Conservation (phyloP, 2,113 vertebrate species). For the Neotragus moschatus region DNA sequence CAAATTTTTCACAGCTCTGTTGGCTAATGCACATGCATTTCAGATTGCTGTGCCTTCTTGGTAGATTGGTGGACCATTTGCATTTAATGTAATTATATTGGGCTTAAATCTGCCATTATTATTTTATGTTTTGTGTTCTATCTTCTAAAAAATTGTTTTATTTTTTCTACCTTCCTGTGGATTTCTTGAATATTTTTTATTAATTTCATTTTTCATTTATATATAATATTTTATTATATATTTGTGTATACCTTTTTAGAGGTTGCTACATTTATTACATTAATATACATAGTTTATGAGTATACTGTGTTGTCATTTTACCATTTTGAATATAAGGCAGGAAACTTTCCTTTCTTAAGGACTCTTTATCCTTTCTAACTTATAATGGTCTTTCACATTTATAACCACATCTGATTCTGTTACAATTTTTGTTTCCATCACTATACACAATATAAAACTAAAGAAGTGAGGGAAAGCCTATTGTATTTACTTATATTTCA, state of each 20-base stretch:
- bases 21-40: neutral
- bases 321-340: neutral
- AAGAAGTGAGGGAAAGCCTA: neutral
- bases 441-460: neutral
- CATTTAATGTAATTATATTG: neutral
- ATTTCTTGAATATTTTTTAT: neutral
- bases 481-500: neutral
- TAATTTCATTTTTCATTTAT: neutral
- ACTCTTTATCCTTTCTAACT: neutral
- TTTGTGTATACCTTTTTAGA: neutral
- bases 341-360: neutral
- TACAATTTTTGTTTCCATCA: neutral
- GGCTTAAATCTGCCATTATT: neutral
- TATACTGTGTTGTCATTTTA: neutral
- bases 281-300: neutral
- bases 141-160: neutral
- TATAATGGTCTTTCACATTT: neutral
- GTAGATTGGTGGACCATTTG: neutral
- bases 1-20: neutral
- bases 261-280: neutral
- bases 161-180: neutral
- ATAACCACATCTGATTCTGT: neutral
- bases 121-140: neutral
- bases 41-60: neutral
- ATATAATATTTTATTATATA: neutral